These are phyloP conservation scores for Bombyx huttoni DNA, from an alignment of 2,888 invertebrate genomes.

Conservation along the genomic window DNA sequence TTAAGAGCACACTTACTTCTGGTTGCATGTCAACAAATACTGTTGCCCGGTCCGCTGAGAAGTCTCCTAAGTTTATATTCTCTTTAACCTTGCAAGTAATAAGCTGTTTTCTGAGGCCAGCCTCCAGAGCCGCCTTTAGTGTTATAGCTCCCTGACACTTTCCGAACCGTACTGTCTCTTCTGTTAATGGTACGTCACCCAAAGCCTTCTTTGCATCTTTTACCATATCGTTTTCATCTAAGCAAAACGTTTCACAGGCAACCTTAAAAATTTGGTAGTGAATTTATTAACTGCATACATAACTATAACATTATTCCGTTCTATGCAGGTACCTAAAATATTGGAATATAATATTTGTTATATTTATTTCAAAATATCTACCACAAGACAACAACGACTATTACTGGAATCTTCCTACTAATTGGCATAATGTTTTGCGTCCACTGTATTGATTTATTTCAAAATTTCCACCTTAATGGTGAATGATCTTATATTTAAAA, in stretches of 20 bases:
- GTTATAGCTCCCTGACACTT: conserved; percentile 48
- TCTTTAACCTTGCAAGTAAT: conserved; percentile 67
- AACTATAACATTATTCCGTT: background rate
- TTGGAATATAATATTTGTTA: too few relatives aligned
- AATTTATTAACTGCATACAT: background rate
- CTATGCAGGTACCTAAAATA: too few relatives aligned
- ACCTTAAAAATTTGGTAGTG: conserved; percentile 64
- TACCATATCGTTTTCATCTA: conserved; percentile 89
- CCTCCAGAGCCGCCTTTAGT: conserved; percentile 37
- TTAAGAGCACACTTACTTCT: conserved; percentile 30
- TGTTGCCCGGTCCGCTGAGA: conserved; percentile 66
- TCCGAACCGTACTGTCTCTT: conserved; percentile 81
- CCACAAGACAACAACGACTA: too few relatives aligned
- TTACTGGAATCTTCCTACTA: too few relatives aligned
- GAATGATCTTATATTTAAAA: too few relatives aligned
- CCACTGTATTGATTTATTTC: too few relatives aligned
- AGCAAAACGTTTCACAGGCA: conserved; percentile 92
- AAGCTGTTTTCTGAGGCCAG: conserved; percentile 47
- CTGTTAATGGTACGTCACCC: conserved; percentile 79
- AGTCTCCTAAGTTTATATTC: conserved; percentile 73
- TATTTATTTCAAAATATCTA: too few relatives aligned
- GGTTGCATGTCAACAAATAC: conserved; percentile 73
- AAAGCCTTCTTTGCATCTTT: conserved; percentile 84
- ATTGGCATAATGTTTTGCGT: too few relatives aligned
- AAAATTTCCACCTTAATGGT: too few relatives aligned